Conservation (phyloP, 2,797 vertebrate genomes). For the Sebastes trivittatus region DNA sequence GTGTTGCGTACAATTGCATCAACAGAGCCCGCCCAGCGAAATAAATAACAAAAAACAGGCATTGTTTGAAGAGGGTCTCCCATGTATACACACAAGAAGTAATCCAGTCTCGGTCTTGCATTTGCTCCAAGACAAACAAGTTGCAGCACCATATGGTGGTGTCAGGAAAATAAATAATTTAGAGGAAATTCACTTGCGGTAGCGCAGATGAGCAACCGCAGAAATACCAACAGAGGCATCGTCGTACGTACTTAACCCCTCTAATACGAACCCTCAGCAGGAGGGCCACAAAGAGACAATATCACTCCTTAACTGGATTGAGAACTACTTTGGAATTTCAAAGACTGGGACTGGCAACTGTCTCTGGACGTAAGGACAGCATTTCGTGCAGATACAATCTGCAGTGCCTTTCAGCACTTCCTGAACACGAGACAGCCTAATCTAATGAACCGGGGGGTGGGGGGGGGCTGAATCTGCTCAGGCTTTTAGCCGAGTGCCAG, state of each 20-base stretch:
- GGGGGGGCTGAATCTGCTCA: conserved; percentile 65
- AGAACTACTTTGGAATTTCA: conserved; percentile 84
- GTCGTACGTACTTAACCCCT: conserved; percentile 76
- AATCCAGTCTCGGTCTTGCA: conserved; percentile 72
- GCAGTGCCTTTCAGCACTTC: conserved; percentile 86
- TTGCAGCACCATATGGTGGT: conserved; percentile 78
- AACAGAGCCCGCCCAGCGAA: conserved; percentile 71
- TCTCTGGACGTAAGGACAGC: conserved; percentile 76
- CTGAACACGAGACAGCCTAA: conserved; percentile 84
- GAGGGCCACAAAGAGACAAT: conserved; percentile 50
- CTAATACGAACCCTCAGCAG: conserved; percentile 76
- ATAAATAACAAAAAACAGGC: conserved; percentile 74
- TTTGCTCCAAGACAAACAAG: conserved; percentile 80
- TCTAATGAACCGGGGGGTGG: conserved; percentile 75
- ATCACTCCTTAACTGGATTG: conserved; percentile 78
- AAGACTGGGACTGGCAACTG: conserved; percentile 79
- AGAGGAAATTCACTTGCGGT: conserved; percentile 76
- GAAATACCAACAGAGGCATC: conserved; percentile 82
- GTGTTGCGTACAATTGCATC: conserved; percentile 74
- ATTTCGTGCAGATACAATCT: conserved; percentile 82
- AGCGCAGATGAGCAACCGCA: conserved; percentile 74
- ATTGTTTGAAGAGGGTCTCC: conserved; percentile 80
- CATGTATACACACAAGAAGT: conserved; percentile 71
- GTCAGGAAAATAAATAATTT: conserved; percentile 85
- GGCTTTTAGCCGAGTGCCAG: conserved; percentile 80